phyloP scores from a whole-genome alignment of 2,888 invertebrate species.

The Andrena bucephala region DNA sequence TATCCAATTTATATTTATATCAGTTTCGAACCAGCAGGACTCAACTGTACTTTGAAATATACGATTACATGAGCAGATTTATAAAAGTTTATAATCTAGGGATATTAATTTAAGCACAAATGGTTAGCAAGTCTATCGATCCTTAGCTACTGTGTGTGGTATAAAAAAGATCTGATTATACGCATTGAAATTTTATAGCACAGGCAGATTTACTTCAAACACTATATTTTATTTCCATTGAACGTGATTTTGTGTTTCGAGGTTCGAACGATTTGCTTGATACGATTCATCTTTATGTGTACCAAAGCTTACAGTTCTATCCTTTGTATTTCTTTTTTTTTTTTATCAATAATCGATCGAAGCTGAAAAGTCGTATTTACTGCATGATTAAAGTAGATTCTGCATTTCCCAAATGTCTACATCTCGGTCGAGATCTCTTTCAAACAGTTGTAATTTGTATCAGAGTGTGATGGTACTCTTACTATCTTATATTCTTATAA shows the following conservation, averaged over 20 bases:
- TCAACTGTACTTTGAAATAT: background rate
- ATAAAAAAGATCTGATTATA: background rate
- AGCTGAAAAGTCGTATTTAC: conserved; percentile 5
- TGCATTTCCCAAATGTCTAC: background rate
- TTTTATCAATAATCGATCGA: background rate
- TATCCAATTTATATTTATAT: conserved; percentile 3
- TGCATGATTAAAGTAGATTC: conserved; percentile 47
- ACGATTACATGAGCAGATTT: background rate
- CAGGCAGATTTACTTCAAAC: background rate
- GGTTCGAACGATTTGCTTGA: conserved; percentile 2
- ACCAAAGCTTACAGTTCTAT: conserved; percentile 14
- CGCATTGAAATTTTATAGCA: background rate
- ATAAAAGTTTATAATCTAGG: background rate
- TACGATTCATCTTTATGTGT: conserved; percentile 12
- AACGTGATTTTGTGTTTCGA: conserved; percentile 7
- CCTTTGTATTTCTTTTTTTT: conserved; percentile 11
- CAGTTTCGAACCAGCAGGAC: conserved; percentile 15
- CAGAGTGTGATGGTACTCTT: conserved; percentile 7
- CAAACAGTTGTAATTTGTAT: conserved; percentile 13
- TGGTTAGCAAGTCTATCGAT: background rate
- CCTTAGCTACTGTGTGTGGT: conserved; percentile 1
- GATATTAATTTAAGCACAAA: conserved; percentile 10
- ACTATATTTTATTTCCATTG: background rate
- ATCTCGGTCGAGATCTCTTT: background rate
- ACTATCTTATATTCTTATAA: conserved; percentile 30